These are phyloP conservation scores for Brachyrhaphis roseni DNA, from an alignment of 2,797 vertebrate species.

Conservation along the genomic window DNA sequence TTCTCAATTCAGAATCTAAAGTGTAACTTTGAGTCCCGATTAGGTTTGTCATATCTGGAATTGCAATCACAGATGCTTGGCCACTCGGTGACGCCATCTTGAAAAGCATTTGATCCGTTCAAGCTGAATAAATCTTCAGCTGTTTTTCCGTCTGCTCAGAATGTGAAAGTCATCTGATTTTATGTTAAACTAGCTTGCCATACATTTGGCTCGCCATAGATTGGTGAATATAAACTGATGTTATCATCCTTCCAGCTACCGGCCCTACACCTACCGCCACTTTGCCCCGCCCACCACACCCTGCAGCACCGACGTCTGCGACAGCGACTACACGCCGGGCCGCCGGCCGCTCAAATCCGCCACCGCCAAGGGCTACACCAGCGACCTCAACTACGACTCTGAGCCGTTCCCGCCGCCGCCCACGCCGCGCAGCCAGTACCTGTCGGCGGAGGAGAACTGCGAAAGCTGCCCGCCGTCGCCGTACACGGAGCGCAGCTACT, in stretches of 20 bases:
- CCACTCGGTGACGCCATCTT: too few species aligned
- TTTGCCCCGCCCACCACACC: constrained; percentile 96
- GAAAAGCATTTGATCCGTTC: too few species aligned
- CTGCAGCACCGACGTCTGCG: constrained; percentile 96
- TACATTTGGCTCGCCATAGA: too few species aligned
- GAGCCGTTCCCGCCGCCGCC: constrained; percentile 96
- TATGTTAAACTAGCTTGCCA: neutral
- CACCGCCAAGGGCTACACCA: constrained; percentile 89
- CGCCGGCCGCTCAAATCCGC: constrained; percentile 85
- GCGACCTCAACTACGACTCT: constrained; percentile 97
- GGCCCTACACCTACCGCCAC: constrained; percentile 95
- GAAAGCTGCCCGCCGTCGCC: constrained; percentile 98
- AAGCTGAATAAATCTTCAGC: too few species aligned
- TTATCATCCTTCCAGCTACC: constrained; percentile 80
- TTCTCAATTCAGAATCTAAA: too few species aligned
- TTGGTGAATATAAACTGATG: neutral
- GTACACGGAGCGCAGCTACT: constrained; percentile 95
- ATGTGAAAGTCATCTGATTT: neutral
- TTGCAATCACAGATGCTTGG: too few species aligned
- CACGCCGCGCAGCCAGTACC: constrained; percentile 95
- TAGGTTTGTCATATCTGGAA: too few species aligned
- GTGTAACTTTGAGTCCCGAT: too few species aligned
- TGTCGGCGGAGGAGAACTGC: constrained; percentile 97
- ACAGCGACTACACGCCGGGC: constrained; percentile 96
- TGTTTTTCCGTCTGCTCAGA: too few species aligned